Evolutionary conservation across 2,113 vertebrate genomes (phyloP), one percentile per base, ranked within the genome.

Genomic region (Carollia perspicillata): DNA sequence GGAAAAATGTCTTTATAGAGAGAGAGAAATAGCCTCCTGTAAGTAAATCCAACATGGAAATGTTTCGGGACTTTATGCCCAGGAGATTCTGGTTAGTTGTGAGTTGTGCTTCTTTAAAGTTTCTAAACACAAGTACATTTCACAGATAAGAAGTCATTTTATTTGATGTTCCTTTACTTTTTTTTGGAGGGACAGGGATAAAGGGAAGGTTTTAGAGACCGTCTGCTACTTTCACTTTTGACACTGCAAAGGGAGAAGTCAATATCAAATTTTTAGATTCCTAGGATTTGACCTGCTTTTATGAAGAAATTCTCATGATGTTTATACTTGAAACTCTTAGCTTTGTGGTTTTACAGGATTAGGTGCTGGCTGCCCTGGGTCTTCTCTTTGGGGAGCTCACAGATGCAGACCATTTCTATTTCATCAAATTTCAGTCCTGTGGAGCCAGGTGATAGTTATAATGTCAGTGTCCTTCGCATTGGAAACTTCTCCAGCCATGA

Each of bases 131-230:
- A 30, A 13, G 40, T 28, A 84, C 65, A 30, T 92, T 97, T 97
- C 53, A 47, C 49, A 35, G 37, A 85, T 78, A 89, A 75, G 51
- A 77, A 77, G 60, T 87, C 90, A 33, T 11, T 23, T 84, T 33
- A 60, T 37, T 87, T 96, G 69, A 80, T 80, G 58, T 65, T 89
- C 68, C 71, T 65, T 37, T 85, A n/a, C 49, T 40, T 53, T 63
- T 23, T 33, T 90, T 90, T 69, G 75, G 58, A 96, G 71, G 90
- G 75, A 93, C n/a, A 60, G 71, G 89, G 65, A 93, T 96, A 85
- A 94, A 97, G 75, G 37, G 16, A 71, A 53, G 18, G 33, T 63
- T 96, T 96, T 68, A 65, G 78, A 84, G 53, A 85, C 47, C 44
- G 49, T 44, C 51, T 65, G 75, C 40, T 65, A 77, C 33, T 72